Conservation (phyloP, 2,888 invertebrate genomes). For the Arenicola marina region DNA sequence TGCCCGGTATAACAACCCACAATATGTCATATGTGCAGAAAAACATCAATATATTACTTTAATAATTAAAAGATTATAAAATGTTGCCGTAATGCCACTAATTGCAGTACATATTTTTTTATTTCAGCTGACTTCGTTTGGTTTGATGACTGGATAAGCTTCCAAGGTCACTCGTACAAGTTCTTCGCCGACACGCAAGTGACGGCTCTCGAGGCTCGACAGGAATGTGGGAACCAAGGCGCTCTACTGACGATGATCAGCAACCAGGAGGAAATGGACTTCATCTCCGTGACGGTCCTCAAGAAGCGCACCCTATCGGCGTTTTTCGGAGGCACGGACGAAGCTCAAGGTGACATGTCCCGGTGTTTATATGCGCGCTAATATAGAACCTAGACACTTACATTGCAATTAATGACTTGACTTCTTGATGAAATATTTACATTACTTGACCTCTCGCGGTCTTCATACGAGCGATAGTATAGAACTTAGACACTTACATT, state of each 20-base stretch:
- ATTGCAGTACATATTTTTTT: background rate
- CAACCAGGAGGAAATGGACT: slow-evolving; percentile 17
- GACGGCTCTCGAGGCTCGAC: slow-evolving; percentile 1
- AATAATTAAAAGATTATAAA: no score
- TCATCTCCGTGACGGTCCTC: slow-evolving; percentile 16
- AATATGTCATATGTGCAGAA: no score
- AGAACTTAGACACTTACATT: no score
- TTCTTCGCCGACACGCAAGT: slow-evolving; percentile 8
- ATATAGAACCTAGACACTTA: no score
- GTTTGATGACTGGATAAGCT: slow-evolving; percentile 16
- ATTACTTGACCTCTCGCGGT: no score
- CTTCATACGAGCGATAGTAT: no score
- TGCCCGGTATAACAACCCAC: no score
- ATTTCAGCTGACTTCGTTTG: background rate
- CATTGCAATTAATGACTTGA: no score
- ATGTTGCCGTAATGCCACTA: no score
- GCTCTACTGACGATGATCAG: slow-evolving; percentile 16
- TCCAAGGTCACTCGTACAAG: slow-evolving; percentile 16
- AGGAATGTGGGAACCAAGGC: slow-evolving; percentile 7
- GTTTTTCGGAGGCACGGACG: slow-evolving; percentile 25
- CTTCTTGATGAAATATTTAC: no score
- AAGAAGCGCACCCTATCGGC: slow-evolving; percentile 17
- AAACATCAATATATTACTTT: background rate
- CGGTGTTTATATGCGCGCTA: no score
- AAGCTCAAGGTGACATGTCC: no score